A percentile compares a stretch with the other conserved stretches of the same genome.
Evolutionary conservation across 2,797 vertebrate genomes (phyloP).

Genomic region (Danio choprae): DNA sequence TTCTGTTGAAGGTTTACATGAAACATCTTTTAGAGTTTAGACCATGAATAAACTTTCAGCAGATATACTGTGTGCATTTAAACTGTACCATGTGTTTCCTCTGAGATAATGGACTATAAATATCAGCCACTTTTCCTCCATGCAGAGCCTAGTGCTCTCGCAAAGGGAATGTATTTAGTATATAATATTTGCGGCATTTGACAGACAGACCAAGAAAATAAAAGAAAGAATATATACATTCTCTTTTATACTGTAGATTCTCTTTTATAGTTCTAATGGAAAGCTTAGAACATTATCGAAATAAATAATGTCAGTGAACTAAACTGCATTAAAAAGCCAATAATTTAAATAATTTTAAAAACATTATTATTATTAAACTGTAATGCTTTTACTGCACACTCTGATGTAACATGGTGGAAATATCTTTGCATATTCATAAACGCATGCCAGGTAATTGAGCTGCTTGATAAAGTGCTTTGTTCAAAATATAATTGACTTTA

Average conservation of each 20-base stretch:
- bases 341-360: no score
- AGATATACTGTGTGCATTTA: neutral
- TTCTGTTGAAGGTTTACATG: neutral
- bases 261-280: neutral
- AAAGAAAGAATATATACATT: neutral
- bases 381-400: no score
- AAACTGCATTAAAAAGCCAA: neutral
- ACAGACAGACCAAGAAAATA: neutral
- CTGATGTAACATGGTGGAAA: neutral
- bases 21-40: neutral
- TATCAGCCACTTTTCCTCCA: neutral
- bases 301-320: neutral
- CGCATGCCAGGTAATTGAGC: neutral
- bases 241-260: no score
- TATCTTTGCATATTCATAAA: neutral
- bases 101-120: neutral
- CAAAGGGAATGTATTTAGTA: neutral
- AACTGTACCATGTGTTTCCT: neutral
- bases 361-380: no score
- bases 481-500: neutral
- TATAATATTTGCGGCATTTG: neutral
- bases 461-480: neutral
- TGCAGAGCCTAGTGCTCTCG: neutral
- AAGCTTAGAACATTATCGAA: neutral
- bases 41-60: neutral